Conservation (phyloP, 2,888 invertebrate genomes). For the Oscheius onirici region DNA sequence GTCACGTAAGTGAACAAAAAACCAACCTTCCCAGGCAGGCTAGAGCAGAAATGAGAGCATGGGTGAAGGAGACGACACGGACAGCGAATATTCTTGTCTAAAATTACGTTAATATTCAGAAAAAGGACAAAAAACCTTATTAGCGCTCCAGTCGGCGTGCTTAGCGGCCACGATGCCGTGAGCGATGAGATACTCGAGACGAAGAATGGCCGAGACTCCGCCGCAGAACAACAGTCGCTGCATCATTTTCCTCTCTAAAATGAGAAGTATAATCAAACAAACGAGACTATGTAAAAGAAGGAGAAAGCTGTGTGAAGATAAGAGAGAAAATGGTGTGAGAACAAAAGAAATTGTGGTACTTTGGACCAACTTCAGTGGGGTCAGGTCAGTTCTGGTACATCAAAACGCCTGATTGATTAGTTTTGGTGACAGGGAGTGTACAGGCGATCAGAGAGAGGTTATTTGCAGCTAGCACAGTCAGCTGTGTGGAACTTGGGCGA, state of each 20-base stretch:
- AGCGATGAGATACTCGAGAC: conserved; percentile 50
- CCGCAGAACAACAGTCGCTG: conserved; percentile 36
- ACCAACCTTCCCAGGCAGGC: conserved; percentile 51
- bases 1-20: neutral
- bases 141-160: conserved; percentile 47
- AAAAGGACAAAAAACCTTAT: conserved; percentile 35
- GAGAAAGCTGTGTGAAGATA: neutral
- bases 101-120: neutral
- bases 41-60: conserved; percentile 54
- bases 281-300: neutral
- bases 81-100: conserved; percentile 51
- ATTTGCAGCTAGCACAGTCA: no score
- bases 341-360: neutral
- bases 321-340: neutral
- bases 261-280: neutral
- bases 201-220: conserved; percentile 38
- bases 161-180: conserved; percentile 34
- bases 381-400: neutral
- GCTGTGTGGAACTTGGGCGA: no score
- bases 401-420: no score
- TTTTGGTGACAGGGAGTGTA: no score
- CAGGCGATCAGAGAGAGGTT: no score
- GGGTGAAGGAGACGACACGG: conserved; percentile 60
- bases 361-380: neutral
- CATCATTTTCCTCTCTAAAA: conserved; percentile 5